Evolutionary conservation across 2,888 invertebrate species (phyloP), one percentile per base, ranked within the genome.

Genomic region (Melinaea menophilus): DNA sequence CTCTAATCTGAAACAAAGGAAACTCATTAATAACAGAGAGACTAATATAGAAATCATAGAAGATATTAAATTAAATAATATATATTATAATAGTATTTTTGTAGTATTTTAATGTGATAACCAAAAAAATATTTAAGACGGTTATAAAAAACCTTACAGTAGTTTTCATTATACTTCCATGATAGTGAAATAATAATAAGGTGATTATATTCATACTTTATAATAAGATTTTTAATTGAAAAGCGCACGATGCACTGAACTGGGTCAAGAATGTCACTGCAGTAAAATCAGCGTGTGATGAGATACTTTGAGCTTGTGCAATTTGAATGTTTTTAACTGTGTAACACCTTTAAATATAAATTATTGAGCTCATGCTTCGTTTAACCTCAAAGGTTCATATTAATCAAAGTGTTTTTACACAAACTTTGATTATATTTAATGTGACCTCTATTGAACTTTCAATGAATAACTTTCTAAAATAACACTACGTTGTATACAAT

Each of bases 1-100:
- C 45, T 68, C 66, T 59, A 72, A 73, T 77, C 86, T 86, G 84
- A 63, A 86, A 86, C 84, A 85, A 86, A 69, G 56, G 77, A 71
- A 76, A 59, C 67, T 9, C 9, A 9, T 51, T 9, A 31, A 31
- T 51, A 51, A 51, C 51, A 51, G 9, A 7, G 1, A 5, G 7
- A 11, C 9, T 51, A 5, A 41, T 41, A 41, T 2, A 41, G 3
- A 22, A 22, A 22, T 22, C 22, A 22, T 22, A 22, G 22, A 22
- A 22, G 22, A n/a, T n/a, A n/a, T 22, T 22, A 22, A 22, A 22
- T 22, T 22, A 22, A 22, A 22, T 22, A 22, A 22, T 22, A 22
- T 22, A 1, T 22, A 22, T 22, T 22, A 22, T 22, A 1, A 22
- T 22, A 0, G 22, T 22, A 22, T 22, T 22, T 22, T 22, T n/a